Percentiles rank a stretch among this genome's conserved stretches.
Evolutionary conservation across 2,797 vertebrate species (phyloP).

Genomic region (Coregonus suidteri): DNA sequence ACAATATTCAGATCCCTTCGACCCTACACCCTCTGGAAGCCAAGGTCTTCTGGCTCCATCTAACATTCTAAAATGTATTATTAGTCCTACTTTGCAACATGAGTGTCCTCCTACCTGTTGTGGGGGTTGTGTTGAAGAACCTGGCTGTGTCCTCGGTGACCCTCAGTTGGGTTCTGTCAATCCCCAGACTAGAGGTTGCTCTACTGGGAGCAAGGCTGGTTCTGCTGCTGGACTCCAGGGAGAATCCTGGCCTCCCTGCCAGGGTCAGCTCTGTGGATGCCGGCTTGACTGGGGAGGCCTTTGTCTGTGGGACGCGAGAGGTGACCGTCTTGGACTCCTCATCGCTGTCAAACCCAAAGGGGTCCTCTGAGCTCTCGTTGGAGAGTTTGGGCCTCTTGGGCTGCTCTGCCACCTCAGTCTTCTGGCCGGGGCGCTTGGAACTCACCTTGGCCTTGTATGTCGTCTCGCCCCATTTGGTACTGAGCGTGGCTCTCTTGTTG

Average conservation of each 20-base stretch:
- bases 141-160: constrained; percentile 76
- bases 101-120: constrained; percentile 71
- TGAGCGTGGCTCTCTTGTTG: constrained; percentile 94
- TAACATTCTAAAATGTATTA: neutral
- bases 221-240: constrained; percentile 53
- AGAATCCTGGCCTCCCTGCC: constrained; percentile 49
- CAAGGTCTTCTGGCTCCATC: neutral
- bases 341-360: constrained; percentile 96
- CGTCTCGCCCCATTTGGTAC: constrained; percentile 98
- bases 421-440: constrained; percentile 86
- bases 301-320: constrained; percentile 80
- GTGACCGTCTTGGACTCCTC: constrained; percentile 96
- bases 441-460: constrained; percentile 96
- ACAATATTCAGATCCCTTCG: neutral
- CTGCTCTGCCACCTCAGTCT: constrained; percentile 80
- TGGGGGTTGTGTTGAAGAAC: constrained; percentile 70
- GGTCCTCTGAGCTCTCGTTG: constrained; percentile 86
- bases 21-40: neutral
- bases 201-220: constrained; percentile 32
- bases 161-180: constrained; percentile 72
- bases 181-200: constrained; percentile 22
- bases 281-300: constrained; percentile 63
- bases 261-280: constrained; percentile 58
- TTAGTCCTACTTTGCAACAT: neutral
- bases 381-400: constrained; percentile 83